A percentile compares a stretch with the other conserved stretches of the same genome.
These are phyloP conservation scores for Tetraodon nigroviridis DNA, from an alignment of 2,113 vertebrate species.

Conservation along the genomic window DNA sequence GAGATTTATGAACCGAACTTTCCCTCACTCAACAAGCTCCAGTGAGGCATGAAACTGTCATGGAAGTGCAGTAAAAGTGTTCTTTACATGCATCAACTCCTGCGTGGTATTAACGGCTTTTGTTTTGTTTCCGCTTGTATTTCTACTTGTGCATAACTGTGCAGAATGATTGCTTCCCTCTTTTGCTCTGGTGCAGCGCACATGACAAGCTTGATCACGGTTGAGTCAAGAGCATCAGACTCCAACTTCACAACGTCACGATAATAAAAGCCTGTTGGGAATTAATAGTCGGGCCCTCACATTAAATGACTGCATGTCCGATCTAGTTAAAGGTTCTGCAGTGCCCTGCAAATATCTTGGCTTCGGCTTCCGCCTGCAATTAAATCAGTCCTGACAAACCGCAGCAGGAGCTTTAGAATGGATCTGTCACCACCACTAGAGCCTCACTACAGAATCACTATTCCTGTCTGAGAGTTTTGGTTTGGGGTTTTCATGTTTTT, in stretches of 20 bases:
- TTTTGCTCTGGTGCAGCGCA: constrained; percentile 37
- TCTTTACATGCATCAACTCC: too few relatives aligned
- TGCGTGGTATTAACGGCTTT: constrained; percentile 44
- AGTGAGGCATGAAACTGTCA: too few relatives aligned
- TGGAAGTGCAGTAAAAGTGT: too few relatives aligned
- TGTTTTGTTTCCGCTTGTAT: constrained; percentile 42
- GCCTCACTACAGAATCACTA: not conserved
- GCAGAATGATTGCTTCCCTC: constrained; percentile 32
- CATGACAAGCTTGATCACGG: constrained; percentile 40
- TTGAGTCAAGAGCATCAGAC: constrained; percentile 30
- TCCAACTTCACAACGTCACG: constrained; percentile 29
- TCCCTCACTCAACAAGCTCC: too few relatives aligned
- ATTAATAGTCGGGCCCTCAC: constrained; percentile 26
- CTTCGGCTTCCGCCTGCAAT: constrained; percentile 13
- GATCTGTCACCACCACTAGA: constrained; percentile 9
- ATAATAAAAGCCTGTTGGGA: constrained; percentile 23
- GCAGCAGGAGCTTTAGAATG: not conserved
- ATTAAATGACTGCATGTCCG: constrained; percentile 27
- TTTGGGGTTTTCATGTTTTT: too few relatives aligned
- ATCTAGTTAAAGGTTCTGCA: constrained; percentile 19
- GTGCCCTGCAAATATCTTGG: constrained; percentile 23
- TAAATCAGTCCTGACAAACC: constrained; percentile 18
- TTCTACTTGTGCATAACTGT: constrained; percentile 30
- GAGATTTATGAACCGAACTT: too few relatives aligned
- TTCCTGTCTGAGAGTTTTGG: too few relatives aligned